A percentile compares a stretch with the other conserved stretches of the same genome.
Evolutionary conservation across 2,113 vertebrate genomes (phyloP).

Genomic region (Hiodon tergisus): DNA sequence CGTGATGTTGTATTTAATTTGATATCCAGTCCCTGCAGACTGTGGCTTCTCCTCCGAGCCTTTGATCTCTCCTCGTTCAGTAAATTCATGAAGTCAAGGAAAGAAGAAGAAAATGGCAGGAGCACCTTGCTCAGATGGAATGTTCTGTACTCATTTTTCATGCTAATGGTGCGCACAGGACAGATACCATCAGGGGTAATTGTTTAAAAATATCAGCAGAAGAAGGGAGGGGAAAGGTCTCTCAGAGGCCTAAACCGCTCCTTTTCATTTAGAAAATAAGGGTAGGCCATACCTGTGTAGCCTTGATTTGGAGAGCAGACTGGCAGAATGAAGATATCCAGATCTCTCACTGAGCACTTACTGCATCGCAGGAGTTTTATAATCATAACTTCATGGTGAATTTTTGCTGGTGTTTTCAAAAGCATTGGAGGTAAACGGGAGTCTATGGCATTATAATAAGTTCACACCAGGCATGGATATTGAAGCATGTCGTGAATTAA

Average conservation of each 20-base stretch:
- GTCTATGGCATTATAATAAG: constrained; percentile 4
- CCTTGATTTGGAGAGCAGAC: neutral
- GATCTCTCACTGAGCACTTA: neutral
- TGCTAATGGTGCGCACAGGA: constrained; percentile 12
- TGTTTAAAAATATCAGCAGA: constrained; percentile 2
- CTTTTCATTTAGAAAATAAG: neutral
- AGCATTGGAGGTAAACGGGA: neutral
- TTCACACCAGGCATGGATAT: neutral
- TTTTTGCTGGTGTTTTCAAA: constrained; percentile 9
- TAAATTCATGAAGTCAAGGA: constrained; percentile 17
- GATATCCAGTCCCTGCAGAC: constrained; percentile 13
- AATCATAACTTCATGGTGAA: neutral
- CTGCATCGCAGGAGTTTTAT: constrained; percentile 1
- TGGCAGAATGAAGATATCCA: neutral
- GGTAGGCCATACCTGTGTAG: neutral
- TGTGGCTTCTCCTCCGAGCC: constrained; percentile 3
- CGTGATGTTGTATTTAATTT: constrained; percentile 19
- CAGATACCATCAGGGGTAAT: neutral
- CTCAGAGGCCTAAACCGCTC: too few relatives aligned
- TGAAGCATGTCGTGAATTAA: constrained; percentile 6
- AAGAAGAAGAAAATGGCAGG: neutral
- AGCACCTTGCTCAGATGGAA: constrained; percentile 3
- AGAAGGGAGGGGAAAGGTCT: neutral
- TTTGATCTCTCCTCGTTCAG: constrained; percentile 21
- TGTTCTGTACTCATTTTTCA: constrained; percentile 6